Evolutionary conservation across 2,797 vertebrate species (phyloP), one percentile per base, ranked within the genome.

Genomic region (Otolemur crassicaudatus): DNA sequence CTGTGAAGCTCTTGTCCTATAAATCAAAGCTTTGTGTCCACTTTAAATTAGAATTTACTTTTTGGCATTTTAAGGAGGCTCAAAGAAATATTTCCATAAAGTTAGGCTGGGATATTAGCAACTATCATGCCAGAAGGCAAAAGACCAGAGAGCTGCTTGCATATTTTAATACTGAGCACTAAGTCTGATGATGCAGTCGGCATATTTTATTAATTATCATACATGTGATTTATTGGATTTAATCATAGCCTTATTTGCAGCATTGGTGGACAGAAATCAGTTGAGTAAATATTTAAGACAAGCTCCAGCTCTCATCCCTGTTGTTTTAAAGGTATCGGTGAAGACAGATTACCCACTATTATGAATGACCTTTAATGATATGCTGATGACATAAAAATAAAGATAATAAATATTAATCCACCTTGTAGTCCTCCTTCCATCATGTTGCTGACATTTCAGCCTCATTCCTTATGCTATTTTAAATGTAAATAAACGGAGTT

Each of bases 381-480:
- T 9, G 27, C 3, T 43, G 70, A 88, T 95, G 86, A 81, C 73
- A 65, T 43, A 91, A 89, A 97, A 92, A 76, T 25, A 85, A 60
- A 49, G 58, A 94, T 85, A 27, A 83, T 63, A 65, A 77, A 67
- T 14, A 91, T 76, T 90, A 94, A 23, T 70, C 83, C 2, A 40
- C 83, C 81, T 91, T 72, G 75, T 63, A 72, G n/a, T 84, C 46
- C 92, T 80, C 37, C 65, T 69, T 58, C n/a, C 14, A 84, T 81
- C 29, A 83, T 34, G 29, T 43, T 31, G 75, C 63, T 11, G 0
- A 29, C 43, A 94, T 86, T 85, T 63, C 53, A 31, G 67, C 53
- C 70, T 40, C 7, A 87, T 53, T 87, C 92, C 97, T 97, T 94
- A n/a, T 91, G 96, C 96, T 87, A 31, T 85, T 97, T 13, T 93